Base-by-base conservation (phyloP, 2,113 vertebrate species). In the Cyprinus carpio region DNA sequence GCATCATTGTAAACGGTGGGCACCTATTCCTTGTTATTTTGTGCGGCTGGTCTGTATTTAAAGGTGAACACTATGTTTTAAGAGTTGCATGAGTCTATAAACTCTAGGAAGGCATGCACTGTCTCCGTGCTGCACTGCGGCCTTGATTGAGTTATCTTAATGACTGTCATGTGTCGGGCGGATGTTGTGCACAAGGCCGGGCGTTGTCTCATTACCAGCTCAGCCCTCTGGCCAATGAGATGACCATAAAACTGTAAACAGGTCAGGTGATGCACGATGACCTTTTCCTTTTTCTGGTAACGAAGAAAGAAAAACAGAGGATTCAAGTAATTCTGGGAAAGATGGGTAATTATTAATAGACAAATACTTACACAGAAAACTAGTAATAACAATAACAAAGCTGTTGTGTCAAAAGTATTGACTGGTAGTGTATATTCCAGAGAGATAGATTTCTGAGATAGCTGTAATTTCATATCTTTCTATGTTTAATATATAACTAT, bases 61-160 rank as follows among this genome's bases (percentile, higher is more conserved):
- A n/a, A 72, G 69, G 4, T 37, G 9, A 71, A 71, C 8, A 37
- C 31, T 4, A 7, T 29, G 31, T 71, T 71, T 37, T 20, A 20
- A 20, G 31, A 6, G 5, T 29, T 31, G 64, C 18, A 3, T 4
- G 27, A 23, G 20, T 71, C 18, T 71, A 40, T 71, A 40, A 71
- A 71, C 67, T 6, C 10, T 71, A 37, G 34, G 67, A 40, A 23
- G 40, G 12, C 2, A 51, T 8, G n/a, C 29, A 34, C 27, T 13
- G 2, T 62, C 49, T 34, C 25, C 4, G 37, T 77, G 58, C 34
- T 10, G 31, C 6, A 27, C 16, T 34, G 75, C 27, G 0, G 23
- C n/a, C n/a, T 81, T 65, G 58, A 81, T 81, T 67, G 60, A 81
- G 79, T 81, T 81, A 81, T 46, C 13, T 2, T 81, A 67, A 81